Percentiles rank a stretch among this genome's conserved stretches.
Conservation (phyloP, 2,797 vertebrate genomes). For the Tympanoctomys barrerae region DNA sequence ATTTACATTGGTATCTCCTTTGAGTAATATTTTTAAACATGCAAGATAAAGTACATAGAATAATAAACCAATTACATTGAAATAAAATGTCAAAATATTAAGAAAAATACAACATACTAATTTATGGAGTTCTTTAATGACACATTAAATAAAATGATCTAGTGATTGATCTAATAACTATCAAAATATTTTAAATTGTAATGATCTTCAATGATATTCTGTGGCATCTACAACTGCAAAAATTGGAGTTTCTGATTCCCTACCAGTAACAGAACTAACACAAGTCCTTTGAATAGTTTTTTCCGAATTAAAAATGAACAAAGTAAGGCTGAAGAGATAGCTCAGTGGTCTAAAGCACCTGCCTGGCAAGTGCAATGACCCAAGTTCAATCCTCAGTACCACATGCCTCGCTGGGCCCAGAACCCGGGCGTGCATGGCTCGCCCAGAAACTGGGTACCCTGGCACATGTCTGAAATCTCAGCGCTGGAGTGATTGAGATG, state of each 20-base stretch:
- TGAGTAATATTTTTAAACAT: slow-evolving; percentile 18
- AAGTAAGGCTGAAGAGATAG: no score
- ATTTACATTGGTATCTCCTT: not conserved
- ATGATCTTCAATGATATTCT: not conserved
- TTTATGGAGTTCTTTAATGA: not conserved
- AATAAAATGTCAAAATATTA: slow-evolving; percentile 30
- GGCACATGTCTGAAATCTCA: no score
- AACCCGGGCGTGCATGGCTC: no score
- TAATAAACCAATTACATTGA: slow-evolving; percentile 27
- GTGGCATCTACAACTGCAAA: not conserved
- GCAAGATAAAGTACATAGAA: not conserved
- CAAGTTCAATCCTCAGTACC: no score
- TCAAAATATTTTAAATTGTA: not conserved
- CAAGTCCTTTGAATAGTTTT: not conserved
- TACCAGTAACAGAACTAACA: not conserved
- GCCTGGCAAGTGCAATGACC: no score
- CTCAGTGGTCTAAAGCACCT: no score
- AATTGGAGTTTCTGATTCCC: not conserved
- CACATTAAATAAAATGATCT: slow-evolving; percentile 23
- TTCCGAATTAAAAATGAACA: not conserved
- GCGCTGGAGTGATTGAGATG: no score
- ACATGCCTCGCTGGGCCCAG: no score
- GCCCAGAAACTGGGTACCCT: no score
- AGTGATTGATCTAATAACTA: not conserved
- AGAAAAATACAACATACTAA: not conserved